These are phyloP conservation scores for Ectropis crepuscularia DNA, from an alignment of 2,888 invertebrate species.

Conservation along the genomic window DNA sequence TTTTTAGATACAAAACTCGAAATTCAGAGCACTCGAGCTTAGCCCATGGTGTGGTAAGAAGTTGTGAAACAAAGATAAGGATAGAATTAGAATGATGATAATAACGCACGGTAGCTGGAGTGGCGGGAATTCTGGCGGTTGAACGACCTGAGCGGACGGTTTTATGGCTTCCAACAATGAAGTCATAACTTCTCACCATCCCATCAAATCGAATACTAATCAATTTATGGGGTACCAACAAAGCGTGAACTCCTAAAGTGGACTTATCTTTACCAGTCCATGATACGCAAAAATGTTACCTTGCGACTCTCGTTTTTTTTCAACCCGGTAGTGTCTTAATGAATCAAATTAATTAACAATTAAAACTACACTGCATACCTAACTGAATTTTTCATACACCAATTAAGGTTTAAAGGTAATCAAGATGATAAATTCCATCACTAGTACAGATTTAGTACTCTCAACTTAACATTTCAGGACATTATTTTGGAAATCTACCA, in stretches of 20 bases:
- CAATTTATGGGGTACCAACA: conserved; percentile 25
- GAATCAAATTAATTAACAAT: too few species aligned
- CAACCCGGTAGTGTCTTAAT: too few species aligned
- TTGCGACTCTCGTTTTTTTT: too few species aligned
- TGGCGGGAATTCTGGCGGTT: conserved; percentile 53
- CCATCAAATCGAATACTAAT: conserved; percentile 36
- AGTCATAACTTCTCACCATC: conserved; percentile 47
- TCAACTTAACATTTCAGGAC: too few species aligned
- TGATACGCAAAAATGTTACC: too few species aligned
- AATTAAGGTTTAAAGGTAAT: too few species aligned
- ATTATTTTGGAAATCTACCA: too few species aligned
- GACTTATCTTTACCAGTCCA: not conserved
- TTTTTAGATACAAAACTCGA: conserved; percentile 11
- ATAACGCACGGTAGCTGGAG: conserved; percentile 45
- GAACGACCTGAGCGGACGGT: conserved; percentile 51
- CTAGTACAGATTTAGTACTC: too few species aligned
- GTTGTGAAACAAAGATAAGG: conserved; percentile 60
- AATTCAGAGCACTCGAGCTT: conserved; percentile 15
- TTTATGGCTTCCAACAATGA: conserved; percentile 50
- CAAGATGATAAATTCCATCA: too few species aligned
- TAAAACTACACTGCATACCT: too few species aligned
- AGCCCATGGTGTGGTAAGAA: conserved; percentile 46
- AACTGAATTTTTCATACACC: too few species aligned
- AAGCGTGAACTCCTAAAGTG: conserved; percentile 7
- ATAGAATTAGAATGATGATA: conserved; percentile 48